phyloP scores from a whole-genome alignment of 2,888 invertebrate genomes.

The Copidosoma aretas region DNA sequence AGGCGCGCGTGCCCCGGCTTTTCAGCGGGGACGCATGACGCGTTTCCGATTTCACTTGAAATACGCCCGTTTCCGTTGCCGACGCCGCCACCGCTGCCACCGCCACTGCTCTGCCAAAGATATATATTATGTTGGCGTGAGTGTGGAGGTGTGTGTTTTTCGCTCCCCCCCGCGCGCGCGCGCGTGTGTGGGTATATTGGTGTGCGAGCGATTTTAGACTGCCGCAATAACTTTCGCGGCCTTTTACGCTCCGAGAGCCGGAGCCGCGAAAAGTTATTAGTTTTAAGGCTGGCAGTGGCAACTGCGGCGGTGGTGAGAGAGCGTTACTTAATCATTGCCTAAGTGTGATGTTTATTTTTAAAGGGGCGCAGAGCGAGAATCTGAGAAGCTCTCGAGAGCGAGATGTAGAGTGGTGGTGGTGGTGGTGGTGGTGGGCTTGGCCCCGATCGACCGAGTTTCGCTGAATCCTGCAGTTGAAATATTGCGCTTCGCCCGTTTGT shows the following conservation, averaged over 20 bases:
- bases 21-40: slow-evolving; percentile 36
- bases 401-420: too few relatives aligned
- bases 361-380: neutral
- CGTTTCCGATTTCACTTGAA: slow-evolving; percentile 42
- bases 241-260: neutral
- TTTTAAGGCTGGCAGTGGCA: neutral
- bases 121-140: slow-evolving; percentile 3
- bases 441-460: neutral
- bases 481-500: too few relatives aligned
- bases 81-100: neutral
- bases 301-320: neutral
- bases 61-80: slow-evolving; percentile 20
- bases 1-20: slow-evolving; percentile 42
- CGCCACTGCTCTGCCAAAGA: neutral
- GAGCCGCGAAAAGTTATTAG: slow-evolving; percentile 13
- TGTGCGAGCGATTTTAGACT: slow-evolving; percentile 3
- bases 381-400: neutral
- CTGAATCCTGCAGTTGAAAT: too few relatives aligned
- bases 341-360: slow-evolving; percentile 19
- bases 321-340: slow-evolving; percentile 16
- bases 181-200: slow-evolving; percentile 5
- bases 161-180: too few relatives aligned
- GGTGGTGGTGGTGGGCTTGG: too few relatives aligned
- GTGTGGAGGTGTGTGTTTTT: neutral
- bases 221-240: neutral